Evolutionary conservation across 2,113 vertebrate genomes (phyloP).

Genomic region (Lanius collurio): DNA sequence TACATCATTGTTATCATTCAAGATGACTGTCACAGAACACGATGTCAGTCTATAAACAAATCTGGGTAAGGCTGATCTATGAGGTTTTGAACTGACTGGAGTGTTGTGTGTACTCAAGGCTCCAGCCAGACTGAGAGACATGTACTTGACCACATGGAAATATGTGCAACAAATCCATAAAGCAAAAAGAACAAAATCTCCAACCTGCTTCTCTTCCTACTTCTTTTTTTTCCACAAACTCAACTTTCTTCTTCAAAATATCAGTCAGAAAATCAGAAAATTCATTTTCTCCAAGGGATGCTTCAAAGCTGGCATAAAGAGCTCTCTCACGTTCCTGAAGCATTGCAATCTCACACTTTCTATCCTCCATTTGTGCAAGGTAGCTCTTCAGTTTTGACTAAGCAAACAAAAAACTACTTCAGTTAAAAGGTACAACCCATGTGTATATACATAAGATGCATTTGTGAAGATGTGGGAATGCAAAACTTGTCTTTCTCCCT

Average conservation of each 20-base stretch:
- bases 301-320: slow-evolving; percentile 76
- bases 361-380: slow-evolving; percentile 79
- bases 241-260: slow-evolving; percentile 86
- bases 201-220: slow-evolving; percentile 66
- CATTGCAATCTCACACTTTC: slow-evolving; percentile 73
- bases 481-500: neutral
- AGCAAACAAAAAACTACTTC: neutral
- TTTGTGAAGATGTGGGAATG: neutral
- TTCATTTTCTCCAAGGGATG: slow-evolving; percentile 83
- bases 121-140: neutral
- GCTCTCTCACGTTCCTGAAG: slow-evolving; percentile 82
- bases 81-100: neutral
- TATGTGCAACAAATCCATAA: neutral
- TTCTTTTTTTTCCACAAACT: slow-evolving; percentile 75
- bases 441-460: neutral
- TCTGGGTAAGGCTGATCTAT: neutral
- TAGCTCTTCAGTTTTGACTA: slow-evolving; percentile 74
- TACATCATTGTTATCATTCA: neutral
- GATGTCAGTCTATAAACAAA: neutral
- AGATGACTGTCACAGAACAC: neutral
- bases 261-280: slow-evolving; percentile 83
- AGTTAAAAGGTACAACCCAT: neutral
- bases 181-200: neutral
- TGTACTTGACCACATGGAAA: neutral
- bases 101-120: neutral